Base-by-base conservation (phyloP, 2,113 vertebrate species). In the Oreochromis spilurus region DNA sequence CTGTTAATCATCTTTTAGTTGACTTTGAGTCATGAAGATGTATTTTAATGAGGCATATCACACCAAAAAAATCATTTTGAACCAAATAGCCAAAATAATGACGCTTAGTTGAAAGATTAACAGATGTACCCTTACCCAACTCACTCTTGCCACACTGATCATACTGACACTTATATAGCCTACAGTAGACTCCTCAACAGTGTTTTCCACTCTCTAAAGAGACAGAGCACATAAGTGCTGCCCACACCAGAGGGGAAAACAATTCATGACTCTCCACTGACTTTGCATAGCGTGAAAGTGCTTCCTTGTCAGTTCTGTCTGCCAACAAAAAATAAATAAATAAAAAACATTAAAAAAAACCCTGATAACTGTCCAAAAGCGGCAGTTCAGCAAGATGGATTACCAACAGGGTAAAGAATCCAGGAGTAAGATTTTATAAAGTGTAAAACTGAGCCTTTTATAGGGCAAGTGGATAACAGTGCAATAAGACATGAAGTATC, bases 131-230 rank as follows among this genome's bases (percentile, higher is more conserved):
- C 43, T n/a, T 16, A 13, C 45, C 36, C 60, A 72, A 82, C 21
- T 70, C 4, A 2, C 21, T 31, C 62, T 83, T 11, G 2, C 26
- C 65, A 87, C 88, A 79, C 54, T 11, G 70, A 92, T 92, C 83
- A 85, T 72, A 21, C 45, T 81, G 91, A 93, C 89, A 91, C 83
- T 77, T 89, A 91, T 85, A 87, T 38, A 38, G 79, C 81, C 58
- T 21, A 9, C 31, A 84, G 19, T 70, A 75, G 43, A 75, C 43
- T 50, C 70, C 9, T 50, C 43, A 48, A 75, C 70, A 50, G 43
- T 17, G 43, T 48, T 75, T 50, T 50, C 70, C 16, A 50, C 70
- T 50, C 70, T 31, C 43, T 75, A 12, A 29, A 75, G 70, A 75
- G 43, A 75, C 43, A 19, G 24, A 50, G 70, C 70, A 31, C 6